These are phyloP conservation scores for Caprella mutica DNA, from an alignment of 2,888 invertebrate species.

Conservation along the genomic window DNA sequence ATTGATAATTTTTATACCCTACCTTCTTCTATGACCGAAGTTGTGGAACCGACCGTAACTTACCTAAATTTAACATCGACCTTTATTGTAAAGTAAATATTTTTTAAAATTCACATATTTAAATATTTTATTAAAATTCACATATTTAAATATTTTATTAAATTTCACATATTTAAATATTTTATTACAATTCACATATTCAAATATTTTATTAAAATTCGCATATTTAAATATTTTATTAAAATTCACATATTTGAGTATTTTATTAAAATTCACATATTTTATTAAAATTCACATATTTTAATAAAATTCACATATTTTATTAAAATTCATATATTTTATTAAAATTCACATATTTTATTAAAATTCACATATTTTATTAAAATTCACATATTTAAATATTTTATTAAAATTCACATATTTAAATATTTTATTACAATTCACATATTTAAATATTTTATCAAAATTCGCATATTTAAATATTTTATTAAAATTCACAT, in stretches of 20 bases:
- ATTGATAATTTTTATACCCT: too few species aligned
- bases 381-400: too few species aligned
- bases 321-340: too few species aligned
- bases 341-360: too few species aligned
- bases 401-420: too few species aligned
- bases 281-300: too few species aligned
- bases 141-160: slow-evolving; percentile 13
- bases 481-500: too few species aligned
- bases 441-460: slow-evolving; percentile 1
- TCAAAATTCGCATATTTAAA: slow-evolving; percentile 5
- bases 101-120: slow-evolving; percentile 3
- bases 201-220: not conserved
- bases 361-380: too few species aligned
- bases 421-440: slow-evolving; percentile 3
- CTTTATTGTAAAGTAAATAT: not conserved
- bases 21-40: too few species aligned
- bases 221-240: not conserved
- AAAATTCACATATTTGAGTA: not conserved
- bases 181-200: slow-evolving; percentile 2
- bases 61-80: not conserved
- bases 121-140: not conserved
- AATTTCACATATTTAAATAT: slow-evolving; percentile 13
- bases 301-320: too few species aligned
- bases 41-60: not conserved
- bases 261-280: too few species aligned